Percentiles rank a stretch among this genome's conserved stretches.
phyloP scores from a whole-genome alignment of 2,888 invertebrate genomes.

The Drosophila birchii region DNA sequence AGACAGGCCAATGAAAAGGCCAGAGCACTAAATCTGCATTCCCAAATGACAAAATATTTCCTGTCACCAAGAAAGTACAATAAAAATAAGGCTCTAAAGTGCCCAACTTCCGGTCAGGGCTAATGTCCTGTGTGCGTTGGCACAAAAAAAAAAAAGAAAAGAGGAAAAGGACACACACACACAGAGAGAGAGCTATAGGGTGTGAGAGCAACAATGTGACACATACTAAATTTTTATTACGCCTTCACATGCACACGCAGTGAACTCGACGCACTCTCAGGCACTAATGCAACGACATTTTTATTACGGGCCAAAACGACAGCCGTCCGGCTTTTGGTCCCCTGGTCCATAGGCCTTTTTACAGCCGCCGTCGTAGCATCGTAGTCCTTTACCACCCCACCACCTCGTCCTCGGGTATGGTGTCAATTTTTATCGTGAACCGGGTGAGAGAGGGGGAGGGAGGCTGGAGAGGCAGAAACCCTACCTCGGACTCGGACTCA shows the following conservation, averaged over 20 bases:
- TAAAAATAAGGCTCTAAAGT: slow-evolving; percentile 62
- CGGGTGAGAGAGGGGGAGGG: slow-evolving; percentile 60
- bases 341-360: slow-evolving; percentile 57
- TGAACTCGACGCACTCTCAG: slow-evolving; percentile 36
- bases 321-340: slow-evolving; percentile 8
- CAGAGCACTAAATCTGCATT: slow-evolving; percentile 62
- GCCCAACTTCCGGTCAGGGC: slow-evolving; percentile 68
- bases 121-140: slow-evolving; percentile 47
- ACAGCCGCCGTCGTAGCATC: slow-evolving; percentile 37
- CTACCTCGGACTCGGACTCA: slow-evolving; percentile 13
- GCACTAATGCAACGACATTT: slow-evolving; percentile 77
- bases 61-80: slow-evolving; percentile 14
- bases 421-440: slow-evolving; percentile 77
- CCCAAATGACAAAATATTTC: slow-evolving; percentile 58
- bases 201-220: slow-evolving; percentile 63
- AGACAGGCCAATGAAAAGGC: slow-evolving; percentile 17
- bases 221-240: slow-evolving; percentile 78
- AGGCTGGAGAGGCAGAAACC: slow-evolving; percentile 29
- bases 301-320: slow-evolving; percentile 70
- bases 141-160: slow-evolving; percentile 1
- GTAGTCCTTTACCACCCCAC: not conserved
- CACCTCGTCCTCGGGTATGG: slow-evolving; percentile 36
- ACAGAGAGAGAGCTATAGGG: not conserved
- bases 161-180: not conserved
- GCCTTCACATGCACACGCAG: slow-evolving; percentile 34